Base-by-base conservation (phyloP, 2,888 invertebrate species). In the Coenonympha arcania region DNA sequence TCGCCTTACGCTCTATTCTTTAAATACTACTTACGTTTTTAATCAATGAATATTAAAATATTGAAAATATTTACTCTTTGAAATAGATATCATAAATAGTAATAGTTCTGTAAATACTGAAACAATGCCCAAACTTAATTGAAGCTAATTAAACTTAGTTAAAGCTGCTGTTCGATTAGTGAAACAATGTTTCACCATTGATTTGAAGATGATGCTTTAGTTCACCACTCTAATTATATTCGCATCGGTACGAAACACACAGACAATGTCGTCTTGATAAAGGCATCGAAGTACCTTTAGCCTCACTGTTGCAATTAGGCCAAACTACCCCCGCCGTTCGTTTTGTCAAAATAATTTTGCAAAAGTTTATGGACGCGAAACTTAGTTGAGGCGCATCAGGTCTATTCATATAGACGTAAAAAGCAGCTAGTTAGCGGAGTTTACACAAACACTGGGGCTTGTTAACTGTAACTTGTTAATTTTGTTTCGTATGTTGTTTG, bases 401-500 rank as follows among this genome's bases (percentile, higher is more conserved):
- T 56, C 48, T 56, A 56, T 58, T 58, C 52, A 54, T 49, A 56
- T 47, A 54, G 48, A 55, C 49, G 48, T 75, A 79, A 79, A 78
- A 78, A 76, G 71, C 64, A 69, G 68, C 74, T 80, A 76, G 83
- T 82, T 82, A 80, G 73, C 52, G 57, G 67, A 81, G 76, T 79
- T 80, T 79, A 81, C 78, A 77, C 77, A 78, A 76, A 76, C 78
- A 74, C 57, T 65, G 53, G 61, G 60, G 73, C 74, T 81, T 76
- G 80, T 79, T 82, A 80, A 81, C 78, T 76, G 77, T 79, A 78
- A 81, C 78, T 82, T 78, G 82, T 81, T 84, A 77, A 79, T 79
- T 81, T 77, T 73, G 76, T 76, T 77, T 66, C 64, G 69, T 60
- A 55, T 63, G 68, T 62, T 69, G 70, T 75, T 76, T 75, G 76